A percentile compares a stretch with the other conserved stretches of the same genome.
Evolutionary conservation across 2,113 vertebrate species (phyloP).

Genomic region (Tringa solitaria): DNA sequence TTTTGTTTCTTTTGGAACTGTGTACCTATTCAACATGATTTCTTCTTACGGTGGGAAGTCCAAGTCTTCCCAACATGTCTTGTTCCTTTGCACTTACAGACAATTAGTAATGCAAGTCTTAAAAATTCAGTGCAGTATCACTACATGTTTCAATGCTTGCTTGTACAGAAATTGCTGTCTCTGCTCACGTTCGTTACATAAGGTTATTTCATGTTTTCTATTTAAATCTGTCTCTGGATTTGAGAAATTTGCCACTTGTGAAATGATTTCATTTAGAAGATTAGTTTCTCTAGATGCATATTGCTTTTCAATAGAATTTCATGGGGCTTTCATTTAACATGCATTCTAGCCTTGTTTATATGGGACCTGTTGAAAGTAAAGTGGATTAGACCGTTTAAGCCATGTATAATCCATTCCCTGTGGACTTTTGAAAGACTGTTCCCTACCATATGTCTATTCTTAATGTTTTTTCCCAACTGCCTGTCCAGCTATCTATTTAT

Average conservation of each 20-base stretch:
- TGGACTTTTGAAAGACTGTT: background rate
- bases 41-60: background rate
- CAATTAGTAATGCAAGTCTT: background rate
- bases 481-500: background rate
- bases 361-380: conserved; percentile 15
- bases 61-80: background rate
- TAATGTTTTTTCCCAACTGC: background rate
- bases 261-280: conserved; percentile 2
- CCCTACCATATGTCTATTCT: background rate
- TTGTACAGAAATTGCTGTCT: background rate
- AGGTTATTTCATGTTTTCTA: background rate
- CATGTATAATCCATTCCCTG: conserved; percentile 19
- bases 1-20: background rate
- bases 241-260: background rate
- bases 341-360: conserved; percentile 14
- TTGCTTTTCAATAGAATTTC: conserved; percentile 39
- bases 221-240: background rate
- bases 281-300: conserved; percentile 7
- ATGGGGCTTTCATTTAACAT: conserved; percentile 25
- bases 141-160: background rate
- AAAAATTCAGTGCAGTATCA: background rate
- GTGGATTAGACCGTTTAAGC: conserved; percentile 11
- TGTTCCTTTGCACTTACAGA: background rate
- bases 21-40: background rate
- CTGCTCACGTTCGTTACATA: background rate